Evolutionary conservation across 2,888 invertebrate genomes (phyloP).

Genomic region (Trisateles emortualis): DNA sequence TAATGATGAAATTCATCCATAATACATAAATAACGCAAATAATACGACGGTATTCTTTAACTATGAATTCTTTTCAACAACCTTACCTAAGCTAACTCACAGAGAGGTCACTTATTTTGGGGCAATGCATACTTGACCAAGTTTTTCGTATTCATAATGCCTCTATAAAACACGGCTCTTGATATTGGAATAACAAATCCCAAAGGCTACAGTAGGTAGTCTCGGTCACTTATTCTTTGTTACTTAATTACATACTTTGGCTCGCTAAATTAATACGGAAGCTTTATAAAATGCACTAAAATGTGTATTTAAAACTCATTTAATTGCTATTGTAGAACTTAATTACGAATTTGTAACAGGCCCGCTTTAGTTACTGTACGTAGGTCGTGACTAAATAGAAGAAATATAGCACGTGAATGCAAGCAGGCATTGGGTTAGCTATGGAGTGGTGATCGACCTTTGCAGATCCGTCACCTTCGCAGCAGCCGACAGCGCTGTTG

Average conservation of each 20-base stretch:
- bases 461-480: conserved; percentile 78
- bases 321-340: conserved; percentile 10
- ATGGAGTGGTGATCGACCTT: conserved; percentile 75
- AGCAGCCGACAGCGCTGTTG: conserved; percentile 69
- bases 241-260: conserved; percentile 3
- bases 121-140: conserved; percentile 56
- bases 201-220: conserved; percentile 11
- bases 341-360: conserved; percentile 19
- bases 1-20: conserved; percentile 1
- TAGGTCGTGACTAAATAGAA: conserved; percentile 27
- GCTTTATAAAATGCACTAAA: conserved; percentile 6
- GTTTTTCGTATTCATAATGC: conserved; percentile 50
- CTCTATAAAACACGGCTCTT: conserved; percentile 35
- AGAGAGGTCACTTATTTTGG: conserved; percentile 51
- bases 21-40: conserved; percentile 7
- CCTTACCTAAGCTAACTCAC: conserved; percentile 38
- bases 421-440: conserved; percentile 49
- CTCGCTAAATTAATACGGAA: conserved; percentile 2
- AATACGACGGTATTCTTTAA: conserved; percentile 41
- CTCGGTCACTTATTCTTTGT: background rate
- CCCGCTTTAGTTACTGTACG: conserved; percentile 28
- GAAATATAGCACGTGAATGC: conserved; percentile 28
- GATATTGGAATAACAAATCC: conserved; percentile 28
- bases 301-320: conserved; percentile 8
- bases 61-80: conserved; percentile 42